phyloP scores from a whole-genome alignment of 2,113 vertebrate genomes.

The Clarias gariepinus region DNA sequence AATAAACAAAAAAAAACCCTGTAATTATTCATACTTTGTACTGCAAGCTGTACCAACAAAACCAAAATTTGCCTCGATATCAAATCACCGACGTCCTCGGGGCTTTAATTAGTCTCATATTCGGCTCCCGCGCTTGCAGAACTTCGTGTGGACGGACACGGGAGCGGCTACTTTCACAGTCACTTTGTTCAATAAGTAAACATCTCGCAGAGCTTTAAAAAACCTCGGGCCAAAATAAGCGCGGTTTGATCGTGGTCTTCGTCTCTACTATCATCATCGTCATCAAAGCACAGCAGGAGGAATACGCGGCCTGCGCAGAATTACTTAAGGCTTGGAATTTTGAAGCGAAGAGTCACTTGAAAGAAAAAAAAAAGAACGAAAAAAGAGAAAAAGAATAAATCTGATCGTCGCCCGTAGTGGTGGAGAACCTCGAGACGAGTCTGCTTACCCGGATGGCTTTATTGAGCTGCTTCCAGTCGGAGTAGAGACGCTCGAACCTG shows the following conservation, averaged over 20 bases:
- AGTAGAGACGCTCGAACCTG: constrained; percentile 74
- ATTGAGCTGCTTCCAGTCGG: constrained; percentile 74
- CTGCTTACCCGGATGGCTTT: constrained; percentile 75
- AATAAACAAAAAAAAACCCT: neutral
- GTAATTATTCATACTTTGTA: neutral
- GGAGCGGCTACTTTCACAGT: neutral
- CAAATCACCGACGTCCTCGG: neutral
- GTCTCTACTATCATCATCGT: constrained; percentile 29
- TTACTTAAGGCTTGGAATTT: neutral
- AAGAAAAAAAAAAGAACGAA: neutral
- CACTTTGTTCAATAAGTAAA: constrained; percentile 37
- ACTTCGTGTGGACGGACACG: neutral
- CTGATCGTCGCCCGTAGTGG: too few species aligned
- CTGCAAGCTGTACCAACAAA: neutral
- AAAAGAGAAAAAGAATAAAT: too few species aligned
- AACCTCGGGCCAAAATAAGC: constrained; percentile 35
- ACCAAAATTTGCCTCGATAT: neutral
- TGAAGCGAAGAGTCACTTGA: neutral
- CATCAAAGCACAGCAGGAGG: constrained; percentile 52
- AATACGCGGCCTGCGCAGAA: neutral
- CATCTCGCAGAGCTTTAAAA: constrained; percentile 14
- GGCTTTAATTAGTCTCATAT: neutral
- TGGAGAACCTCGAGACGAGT: neutral
- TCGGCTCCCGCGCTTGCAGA: neutral
- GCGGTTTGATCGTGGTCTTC: constrained; percentile 44